Evolutionary conservation across 2,113 vertebrate genomes (phyloP), one percentile per base, ranked within the genome.

Genomic region (Rafetus swinhoei): DNA sequence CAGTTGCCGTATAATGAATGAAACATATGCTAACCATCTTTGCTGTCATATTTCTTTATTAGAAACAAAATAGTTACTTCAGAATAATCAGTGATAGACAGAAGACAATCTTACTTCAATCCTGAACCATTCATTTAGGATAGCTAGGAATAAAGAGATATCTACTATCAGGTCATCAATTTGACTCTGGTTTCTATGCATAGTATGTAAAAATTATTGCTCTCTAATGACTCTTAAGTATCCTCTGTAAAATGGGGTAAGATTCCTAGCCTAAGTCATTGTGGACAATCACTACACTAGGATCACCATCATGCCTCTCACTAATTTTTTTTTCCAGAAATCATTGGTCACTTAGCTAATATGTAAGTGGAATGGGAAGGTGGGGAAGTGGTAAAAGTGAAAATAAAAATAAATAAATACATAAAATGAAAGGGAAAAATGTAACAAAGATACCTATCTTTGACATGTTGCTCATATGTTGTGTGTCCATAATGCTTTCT

Each of bases 161-260:
- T 39, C 15, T n/a, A 53, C 1, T 0, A 57, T 50, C 50, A 74
- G 3, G 6, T 56, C 6, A 81, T 81, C 54, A 3, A 39, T 85
- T 74, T 88, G 22, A 90, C 69, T 24, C 54, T 1, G 79, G 2
- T 53, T 14, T 22, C 12, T 2, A 0, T 35, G 10, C 56, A 10
- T 35, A 53, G 3, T 6, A 79, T 81, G 11, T 27, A 74, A 39
- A 88, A 82, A 8, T 82, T 84, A 56, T 1, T 60, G 0, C 52
- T 90, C n/a, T 90, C 22, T 62, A 9, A 57, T 57, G 45, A 15
- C 11, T 59, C 84, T 86, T 84, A 45, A 9, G 57, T 77, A 2
- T 74, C 3, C 16, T 69, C 11, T 29, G 3, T 86, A 13, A 84
- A 77, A 82, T 45, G 0, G 87, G 56, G 2, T n/a, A 0, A 0